These are phyloP conservation scores for Trichonephila clavipes DNA, from an alignment of 1,140 invertebrate genomes.

Conservation along the genomic window DNA sequence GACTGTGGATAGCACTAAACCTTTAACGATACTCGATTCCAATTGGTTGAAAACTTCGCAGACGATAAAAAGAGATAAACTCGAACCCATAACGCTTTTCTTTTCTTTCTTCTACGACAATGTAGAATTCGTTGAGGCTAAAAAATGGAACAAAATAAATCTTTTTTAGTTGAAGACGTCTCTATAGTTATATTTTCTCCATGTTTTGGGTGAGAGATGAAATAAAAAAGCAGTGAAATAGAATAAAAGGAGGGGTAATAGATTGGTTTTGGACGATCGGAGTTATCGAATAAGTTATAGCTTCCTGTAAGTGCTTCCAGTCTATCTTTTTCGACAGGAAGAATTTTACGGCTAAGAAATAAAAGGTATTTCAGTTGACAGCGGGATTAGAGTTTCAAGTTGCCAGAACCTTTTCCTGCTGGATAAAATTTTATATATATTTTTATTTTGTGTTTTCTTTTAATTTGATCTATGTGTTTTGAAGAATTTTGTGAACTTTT, in stretches of 20 bases:
- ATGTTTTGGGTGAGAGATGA: slow-evolving; percentile 57
- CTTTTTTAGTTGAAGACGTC: slow-evolving; percentile 61
- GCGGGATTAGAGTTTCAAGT: neutral
- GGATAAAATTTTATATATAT: neutral
- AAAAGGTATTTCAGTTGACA: slow-evolving; percentile 43
- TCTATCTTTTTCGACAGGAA: slow-evolving; percentile 45
- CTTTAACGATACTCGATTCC: slow-evolving; percentile 59
- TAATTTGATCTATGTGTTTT: neutral
- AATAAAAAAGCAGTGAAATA: slow-evolving; percentile 59
- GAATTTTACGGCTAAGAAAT: slow-evolving; percentile 43
- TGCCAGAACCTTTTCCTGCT: neutral
- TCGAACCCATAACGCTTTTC: slow-evolving; percentile 48
- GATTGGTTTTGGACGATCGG: slow-evolving; percentile 58
- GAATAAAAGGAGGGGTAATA: slow-evolving; percentile 54
- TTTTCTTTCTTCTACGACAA: slow-evolving; percentile 32
- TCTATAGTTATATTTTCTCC: slow-evolving; percentile 62
- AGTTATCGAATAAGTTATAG: slow-evolving; percentile 73
- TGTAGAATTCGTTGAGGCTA: slow-evolving; percentile 47
- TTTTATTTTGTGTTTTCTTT: neutral
- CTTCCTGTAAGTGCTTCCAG: slow-evolving; percentile 42
- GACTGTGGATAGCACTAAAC: slow-evolving; percentile 18
- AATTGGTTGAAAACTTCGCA: slow-evolving; percentile 69
- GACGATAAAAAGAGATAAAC: slow-evolving; percentile 73
- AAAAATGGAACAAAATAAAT: slow-evolving; percentile 74
- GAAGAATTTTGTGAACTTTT: slow-evolving; percentile 1